A percentile compares a stretch with the other conserved stretches of the same genome.
Evolutionary conservation across 2,797 vertebrate genomes (phyloP).

Genomic region (Danio tinwini): DNA sequence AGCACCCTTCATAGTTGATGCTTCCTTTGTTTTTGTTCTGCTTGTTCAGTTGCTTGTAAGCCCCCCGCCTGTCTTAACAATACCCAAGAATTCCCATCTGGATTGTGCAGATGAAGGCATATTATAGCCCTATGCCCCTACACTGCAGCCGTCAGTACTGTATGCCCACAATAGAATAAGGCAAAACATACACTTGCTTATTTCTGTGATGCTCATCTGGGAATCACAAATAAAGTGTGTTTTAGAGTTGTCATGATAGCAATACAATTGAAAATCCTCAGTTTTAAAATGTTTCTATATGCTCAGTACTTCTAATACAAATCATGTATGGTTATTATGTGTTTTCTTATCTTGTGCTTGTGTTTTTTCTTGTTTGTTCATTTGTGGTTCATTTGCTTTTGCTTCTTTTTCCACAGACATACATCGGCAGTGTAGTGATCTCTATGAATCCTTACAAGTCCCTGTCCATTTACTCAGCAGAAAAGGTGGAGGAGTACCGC

Average conservation of each 20-base stretch:
- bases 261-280: neutral
- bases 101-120: constrained; percentile 55
- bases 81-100: constrained; percentile 60
- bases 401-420: constrained; percentile 80
- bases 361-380: neutral
- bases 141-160: neutral
- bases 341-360: neutral
- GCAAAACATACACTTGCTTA: neutral
- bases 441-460: constrained; percentile 95
- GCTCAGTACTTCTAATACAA: neutral
- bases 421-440: constrained; percentile 98
- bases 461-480: constrained; percentile 93
- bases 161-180: neutral
- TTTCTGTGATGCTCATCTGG: neutral
- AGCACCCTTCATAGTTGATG: constrained; percentile 4
- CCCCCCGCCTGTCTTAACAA: constrained; percentile 63
- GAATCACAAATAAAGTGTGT: neutral
- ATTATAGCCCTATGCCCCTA: constrained; percentile 42
- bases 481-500: constrained; percentile 98
- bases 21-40: constrained; percentile 56
- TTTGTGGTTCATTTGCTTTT: neutral
- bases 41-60: constrained; percentile 48
- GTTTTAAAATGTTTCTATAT: neutral
- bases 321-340: neutral
- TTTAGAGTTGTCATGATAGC: neutral